phyloP scores from a whole-genome alignment of 2,888 invertebrate genomes.

The Vanessa cardui region DNA sequence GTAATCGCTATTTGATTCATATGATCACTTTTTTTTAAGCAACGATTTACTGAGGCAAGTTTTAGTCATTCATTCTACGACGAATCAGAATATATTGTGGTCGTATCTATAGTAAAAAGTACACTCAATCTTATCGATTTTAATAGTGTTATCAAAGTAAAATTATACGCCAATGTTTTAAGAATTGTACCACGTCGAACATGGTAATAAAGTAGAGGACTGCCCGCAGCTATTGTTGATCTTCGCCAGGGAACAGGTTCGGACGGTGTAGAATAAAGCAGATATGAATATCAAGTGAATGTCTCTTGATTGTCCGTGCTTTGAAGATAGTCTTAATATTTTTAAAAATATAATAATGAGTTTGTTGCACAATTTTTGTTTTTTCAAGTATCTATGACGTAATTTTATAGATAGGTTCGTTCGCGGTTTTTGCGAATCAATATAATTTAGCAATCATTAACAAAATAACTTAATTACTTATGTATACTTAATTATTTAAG shows the following conservation, averaged over 20 bases:
- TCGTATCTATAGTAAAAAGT: too few relatives aligned
- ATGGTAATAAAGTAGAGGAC: slow-evolving; percentile 73
- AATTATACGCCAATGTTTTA: slow-evolving; percentile 17
- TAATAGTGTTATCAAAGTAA: not conserved
- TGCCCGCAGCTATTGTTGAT: slow-evolving; percentile 75
- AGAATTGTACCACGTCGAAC: slow-evolving; percentile 47
- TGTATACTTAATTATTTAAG: too few relatives aligned
- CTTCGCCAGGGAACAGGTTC: slow-evolving; percentile 71
- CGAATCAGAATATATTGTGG: too few relatives aligned
- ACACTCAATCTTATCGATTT: too few relatives aligned
- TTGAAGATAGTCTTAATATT: slow-evolving; percentile 19
- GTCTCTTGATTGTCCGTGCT: slow-evolving; percentile 32
- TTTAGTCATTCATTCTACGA: too few relatives aligned
- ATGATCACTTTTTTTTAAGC: too few relatives aligned
- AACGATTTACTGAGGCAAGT: too few relatives aligned
- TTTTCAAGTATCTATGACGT: not conserved
- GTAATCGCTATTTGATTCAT: too few relatives aligned
- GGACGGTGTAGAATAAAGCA: slow-evolving; percentile 62
- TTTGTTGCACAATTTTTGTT: not conserved
- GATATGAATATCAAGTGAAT: slow-evolving; percentile 61
- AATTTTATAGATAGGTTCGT: too few relatives aligned
- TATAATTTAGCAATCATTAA: too few relatives aligned
- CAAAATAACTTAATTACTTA: too few relatives aligned
- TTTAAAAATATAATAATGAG: slow-evolving; percentile 11
- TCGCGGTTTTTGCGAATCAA: too few relatives aligned